Evolutionary conservation across 2,113 vertebrate genomes (phyloP).

Genomic region (Lepus timidus): DNA sequence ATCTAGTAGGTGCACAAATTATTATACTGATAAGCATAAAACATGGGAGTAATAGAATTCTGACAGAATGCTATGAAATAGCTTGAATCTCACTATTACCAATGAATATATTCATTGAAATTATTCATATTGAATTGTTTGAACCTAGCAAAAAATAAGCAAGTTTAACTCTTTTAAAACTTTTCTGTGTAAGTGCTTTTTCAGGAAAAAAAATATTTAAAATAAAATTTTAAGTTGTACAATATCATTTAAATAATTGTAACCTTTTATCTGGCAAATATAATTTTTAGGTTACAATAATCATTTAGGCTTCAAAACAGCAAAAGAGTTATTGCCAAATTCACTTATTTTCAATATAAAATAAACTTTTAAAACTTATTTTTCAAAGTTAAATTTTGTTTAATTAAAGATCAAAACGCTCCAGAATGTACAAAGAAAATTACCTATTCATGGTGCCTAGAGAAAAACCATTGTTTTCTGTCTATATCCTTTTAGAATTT

Average conservation of each 20-base stretch:
- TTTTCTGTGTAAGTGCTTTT: not conserved
- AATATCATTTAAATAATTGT: conserved; percentile 30
- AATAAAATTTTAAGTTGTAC: not conserved
- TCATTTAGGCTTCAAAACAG: conserved; percentile 21
- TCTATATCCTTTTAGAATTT: conserved; percentile 9
- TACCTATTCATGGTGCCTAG: conserved; percentile 18
- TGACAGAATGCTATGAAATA: not conserved
- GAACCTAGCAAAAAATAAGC: not conserved
- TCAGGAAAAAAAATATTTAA: not conserved
- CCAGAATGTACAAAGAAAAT: conserved; percentile 13
- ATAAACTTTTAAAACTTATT: conserved; percentile 15
- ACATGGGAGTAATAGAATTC: not conserved
- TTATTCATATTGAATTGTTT: conserved; percentile 16
- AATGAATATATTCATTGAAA: conserved; percentile 3
- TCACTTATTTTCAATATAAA: not conserved
- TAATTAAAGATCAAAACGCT: conserved; percentile 28
- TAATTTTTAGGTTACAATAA: conserved; percentile 3
- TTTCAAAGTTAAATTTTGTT: conserved; percentile 56
- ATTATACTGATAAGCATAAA: not conserved
- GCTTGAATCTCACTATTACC: not conserved
- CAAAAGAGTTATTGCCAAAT: not conserved
- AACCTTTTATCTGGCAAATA: conserved; percentile 47
- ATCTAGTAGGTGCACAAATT: not conserved
- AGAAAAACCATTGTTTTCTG: conserved; percentile 12
- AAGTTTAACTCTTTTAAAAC: not conserved